These are phyloP conservation scores for Pitangus sulphuratus DNA, from an alignment of 2,797 vertebrate genomes.

Conservation along the genomic window DNA sequence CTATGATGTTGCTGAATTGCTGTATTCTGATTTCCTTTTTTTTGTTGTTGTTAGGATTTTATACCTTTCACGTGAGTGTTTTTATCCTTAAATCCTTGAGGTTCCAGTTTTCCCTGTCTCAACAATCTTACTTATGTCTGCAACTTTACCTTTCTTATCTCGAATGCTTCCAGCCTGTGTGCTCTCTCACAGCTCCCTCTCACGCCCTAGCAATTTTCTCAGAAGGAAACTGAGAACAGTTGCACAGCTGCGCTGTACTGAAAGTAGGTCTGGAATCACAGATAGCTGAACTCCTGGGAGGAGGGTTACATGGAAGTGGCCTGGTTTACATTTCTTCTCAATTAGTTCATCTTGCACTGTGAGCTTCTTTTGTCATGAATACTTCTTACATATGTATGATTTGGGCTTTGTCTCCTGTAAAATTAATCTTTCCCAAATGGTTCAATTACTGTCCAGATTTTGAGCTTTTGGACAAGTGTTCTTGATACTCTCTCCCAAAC, in stretches of 20 bases:
- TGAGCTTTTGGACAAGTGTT: neutral
- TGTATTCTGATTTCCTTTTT: neutral
- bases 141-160: neutral
- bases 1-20: neutral
- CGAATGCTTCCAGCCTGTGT: neutral
- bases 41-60: neutral
- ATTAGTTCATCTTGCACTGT: constrained; percentile 1
- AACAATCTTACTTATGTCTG: neutral
- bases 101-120: neutral
- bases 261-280: constrained; percentile 43
- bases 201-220: constrained; percentile 12
- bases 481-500: neutral
- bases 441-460: neutral
- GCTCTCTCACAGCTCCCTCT: constrained; percentile 4
- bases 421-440: neutral
- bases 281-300: constrained; percentile 13
- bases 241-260: neutral
- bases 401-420: neutral
- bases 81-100: neutral
- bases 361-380: neutral
- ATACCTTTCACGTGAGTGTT: neutral
- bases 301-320: constrained; percentile 2
- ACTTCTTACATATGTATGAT: neutral
- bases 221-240: neutral
- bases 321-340: constrained; percentile 46